Evolutionary conservation across 92 coral and sea anemone species (phyloP).

Genomic region (Epizoanthus ramosus): DNA sequence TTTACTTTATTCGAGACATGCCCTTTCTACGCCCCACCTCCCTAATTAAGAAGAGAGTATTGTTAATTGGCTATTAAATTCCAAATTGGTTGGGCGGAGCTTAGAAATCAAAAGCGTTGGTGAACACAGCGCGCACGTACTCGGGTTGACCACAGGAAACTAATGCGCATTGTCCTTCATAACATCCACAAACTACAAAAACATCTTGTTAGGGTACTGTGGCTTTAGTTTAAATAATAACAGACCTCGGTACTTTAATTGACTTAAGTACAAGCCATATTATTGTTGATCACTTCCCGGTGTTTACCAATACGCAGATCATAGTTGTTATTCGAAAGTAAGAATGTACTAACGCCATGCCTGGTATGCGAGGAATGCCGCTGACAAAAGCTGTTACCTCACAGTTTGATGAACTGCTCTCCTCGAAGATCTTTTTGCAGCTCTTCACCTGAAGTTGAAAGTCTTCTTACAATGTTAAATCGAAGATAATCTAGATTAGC

Average conservation of each 20-base stretch:
- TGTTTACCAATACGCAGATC: not conserved
- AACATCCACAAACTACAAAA: constrained; percentile 12
- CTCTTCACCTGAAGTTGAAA: not conserved
- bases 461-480: not conserved
- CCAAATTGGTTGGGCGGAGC: constrained; percentile 49
- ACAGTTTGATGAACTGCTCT: not conserved
- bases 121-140: constrained; percentile 19
- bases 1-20: not conserved
- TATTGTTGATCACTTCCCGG: not conserved
- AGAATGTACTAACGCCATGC: not conserved
- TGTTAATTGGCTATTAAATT: constrained; percentile 44
- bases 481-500: not conserved
- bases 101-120: not conserved
- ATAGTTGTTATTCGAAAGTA: not conserved
- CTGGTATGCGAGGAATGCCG: not conserved
- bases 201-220: constrained; percentile 19
- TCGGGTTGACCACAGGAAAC: constrained; percentile 4
- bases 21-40: constrained; percentile 29
- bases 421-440: not conserved
- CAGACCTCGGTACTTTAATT: not conserved
- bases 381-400: constrained; percentile 22
- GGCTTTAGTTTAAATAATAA: not conserved
- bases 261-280: constrained; percentile 13
- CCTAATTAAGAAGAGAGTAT: constrained; percentile 37
- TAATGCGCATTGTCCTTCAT: not conserved